These are phyloP conservation scores for Goniozus legneri DNA, from an alignment of 1,140 invertebrate species.

Conservation along the genomic window DNA sequence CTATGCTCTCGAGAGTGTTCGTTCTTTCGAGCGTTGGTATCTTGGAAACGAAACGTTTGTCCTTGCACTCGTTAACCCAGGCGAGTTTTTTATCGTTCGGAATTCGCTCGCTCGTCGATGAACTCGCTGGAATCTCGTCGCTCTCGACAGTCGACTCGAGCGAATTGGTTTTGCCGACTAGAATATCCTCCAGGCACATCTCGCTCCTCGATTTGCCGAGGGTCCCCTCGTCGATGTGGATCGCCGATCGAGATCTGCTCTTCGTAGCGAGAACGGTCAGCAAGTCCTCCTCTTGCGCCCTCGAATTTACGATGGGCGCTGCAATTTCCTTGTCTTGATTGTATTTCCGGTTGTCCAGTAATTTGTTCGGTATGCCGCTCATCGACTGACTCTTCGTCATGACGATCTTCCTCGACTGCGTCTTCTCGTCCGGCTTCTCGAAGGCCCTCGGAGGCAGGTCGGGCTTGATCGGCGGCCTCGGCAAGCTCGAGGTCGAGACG, in stretches of 20 bases:
- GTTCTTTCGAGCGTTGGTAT: slow-evolving; percentile 27
- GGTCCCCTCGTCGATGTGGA: slow-evolving; percentile 36
- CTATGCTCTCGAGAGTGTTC: slow-evolving; percentile 9
- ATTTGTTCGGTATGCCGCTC: too few relatives aligned
- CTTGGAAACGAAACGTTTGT: slow-evolving; percentile 32
- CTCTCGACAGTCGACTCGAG: slow-evolving; percentile 22
- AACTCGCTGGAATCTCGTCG: slow-evolving; percentile 13
- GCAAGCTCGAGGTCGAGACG: too few relatives aligned
- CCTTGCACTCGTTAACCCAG: slow-evolving; percentile 12
- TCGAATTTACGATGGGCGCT: too few relatives aligned
- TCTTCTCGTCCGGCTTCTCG: background rate
- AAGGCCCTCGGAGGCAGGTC: too few relatives aligned
- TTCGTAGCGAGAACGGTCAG: slow-evolving; percentile 40
- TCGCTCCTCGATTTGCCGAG: slow-evolving; percentile 36
- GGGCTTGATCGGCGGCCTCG: too few relatives aligned
- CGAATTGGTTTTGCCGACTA: slow-evolving; percentile 25
- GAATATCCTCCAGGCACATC: slow-evolving; percentile 43
- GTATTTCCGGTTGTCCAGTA: too few relatives aligned
- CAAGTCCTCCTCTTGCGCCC: slow-evolving; percentile 28
- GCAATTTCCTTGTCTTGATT: too few relatives aligned
- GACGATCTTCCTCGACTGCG: slow-evolving; percentile 1
- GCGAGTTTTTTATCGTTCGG: background rate
- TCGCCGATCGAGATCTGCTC: slow-evolving; percentile 39
- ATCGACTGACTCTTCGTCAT: too few relatives aligned
- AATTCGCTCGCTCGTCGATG: background rate